phyloP scores from a whole-genome alignment of 1,140 invertebrate species.

The Penaeus chinensis region DNA sequence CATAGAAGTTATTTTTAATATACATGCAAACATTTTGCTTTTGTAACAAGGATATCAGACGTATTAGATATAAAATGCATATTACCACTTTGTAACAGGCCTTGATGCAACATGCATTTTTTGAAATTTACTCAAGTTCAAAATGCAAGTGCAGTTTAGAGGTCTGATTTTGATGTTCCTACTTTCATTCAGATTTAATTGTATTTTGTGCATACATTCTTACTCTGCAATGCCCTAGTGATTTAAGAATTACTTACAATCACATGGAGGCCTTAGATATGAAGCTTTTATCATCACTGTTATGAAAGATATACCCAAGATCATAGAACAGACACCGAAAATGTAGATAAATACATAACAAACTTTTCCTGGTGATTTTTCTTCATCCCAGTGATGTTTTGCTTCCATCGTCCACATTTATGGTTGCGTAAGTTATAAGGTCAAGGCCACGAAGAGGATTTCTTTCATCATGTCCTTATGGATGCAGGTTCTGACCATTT shows the following conservation, averaged over 20 bases:
- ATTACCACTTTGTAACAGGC: conserved; percentile 14
- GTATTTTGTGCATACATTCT: conserved; percentile 22
- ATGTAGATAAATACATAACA: background rate
- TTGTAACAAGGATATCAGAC: conserved; percentile 23
- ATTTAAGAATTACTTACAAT: conserved; percentile 53
- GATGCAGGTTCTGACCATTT: conserved; percentile 5
- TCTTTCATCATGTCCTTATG: background rate
- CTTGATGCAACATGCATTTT: background rate
- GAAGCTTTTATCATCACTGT: conserved; percentile 40
- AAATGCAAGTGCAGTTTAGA: background rate
- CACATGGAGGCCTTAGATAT: conserved; percentile 50
- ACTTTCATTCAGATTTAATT: conserved; percentile 26
- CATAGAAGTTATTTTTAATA: conserved; percentile 30
- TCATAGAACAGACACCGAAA: background rate
- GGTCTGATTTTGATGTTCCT: conserved; percentile 44
- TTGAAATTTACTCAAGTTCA: too few relatives aligned
- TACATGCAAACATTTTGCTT: conserved; percentile 16
- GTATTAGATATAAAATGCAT: background rate
- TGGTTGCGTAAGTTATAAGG: conserved; percentile 39
- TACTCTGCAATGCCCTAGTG: conserved; percentile 42
- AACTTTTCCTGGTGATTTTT: background rate
- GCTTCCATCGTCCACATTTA: conserved; percentile 38
- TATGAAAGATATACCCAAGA: conserved; percentile 14
- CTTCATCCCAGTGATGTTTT: conserved; percentile 33
- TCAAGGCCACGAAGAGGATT: background rate